Evolutionary conservation across 2,888 invertebrate genomes (phyloP).

Genomic region (Octodonta nipae): DNA sequence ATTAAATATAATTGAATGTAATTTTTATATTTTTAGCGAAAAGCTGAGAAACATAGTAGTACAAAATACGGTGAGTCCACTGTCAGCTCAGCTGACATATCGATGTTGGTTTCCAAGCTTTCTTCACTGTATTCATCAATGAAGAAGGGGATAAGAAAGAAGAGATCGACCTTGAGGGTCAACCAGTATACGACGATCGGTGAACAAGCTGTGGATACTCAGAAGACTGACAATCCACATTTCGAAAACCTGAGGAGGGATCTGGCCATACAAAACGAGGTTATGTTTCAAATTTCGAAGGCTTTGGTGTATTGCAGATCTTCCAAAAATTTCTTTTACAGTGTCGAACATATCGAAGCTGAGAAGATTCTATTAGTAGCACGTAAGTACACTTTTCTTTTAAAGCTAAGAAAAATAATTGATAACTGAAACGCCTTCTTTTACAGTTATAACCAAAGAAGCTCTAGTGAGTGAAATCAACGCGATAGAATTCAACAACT

Average conservation of each 20-base stretch:
- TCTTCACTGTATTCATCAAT: too few species aligned
- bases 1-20: too few species aligned
- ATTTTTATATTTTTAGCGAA: too few species aligned
- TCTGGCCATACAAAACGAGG: slow-evolving; percentile 16
- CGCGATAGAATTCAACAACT: slow-evolving; percentile 11
- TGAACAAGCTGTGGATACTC: too few species aligned
- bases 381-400: slow-evolving; percentile 12
- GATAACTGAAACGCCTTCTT: neutral
- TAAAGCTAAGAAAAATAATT: slow-evolving; percentile 2
- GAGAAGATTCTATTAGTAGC: slow-evolving; percentile 19
- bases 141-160: too few species aligned
- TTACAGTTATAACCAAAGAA: slow-evolving; percentile 14
- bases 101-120: too few species aligned
- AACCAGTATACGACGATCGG: too few species aligned
- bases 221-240: too few species aligned
- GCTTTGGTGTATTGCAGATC: slow-evolving; percentile 17
- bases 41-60: too few species aligned
- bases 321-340: slow-evolving; percentile 12
- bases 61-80: too few species aligned
- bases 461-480: slow-evolving; percentile 15
- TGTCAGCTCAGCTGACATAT: too few species aligned
- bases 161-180: too few species aligned
- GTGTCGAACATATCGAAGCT: slow-evolving; percentile 18
- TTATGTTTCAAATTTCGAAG: slow-evolving; percentile 18
- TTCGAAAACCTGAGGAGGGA: slow-evolving; percentile 14